Evolutionary conservation across 2,888 invertebrate species (phyloP).

Genomic region (Halocaridina rubra): DNA sequence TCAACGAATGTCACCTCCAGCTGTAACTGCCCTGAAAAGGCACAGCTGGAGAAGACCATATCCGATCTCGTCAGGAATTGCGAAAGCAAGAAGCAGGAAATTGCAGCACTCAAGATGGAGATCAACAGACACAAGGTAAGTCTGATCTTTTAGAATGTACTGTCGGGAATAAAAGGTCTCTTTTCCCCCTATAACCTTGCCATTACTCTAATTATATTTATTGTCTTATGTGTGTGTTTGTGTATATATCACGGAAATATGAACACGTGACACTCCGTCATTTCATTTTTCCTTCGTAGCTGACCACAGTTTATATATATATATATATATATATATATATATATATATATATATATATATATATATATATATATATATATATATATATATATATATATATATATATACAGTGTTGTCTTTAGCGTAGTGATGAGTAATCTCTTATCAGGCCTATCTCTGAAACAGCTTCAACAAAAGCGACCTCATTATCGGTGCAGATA

Average conservation of each 20-base stretch:
- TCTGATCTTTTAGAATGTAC: not conserved
- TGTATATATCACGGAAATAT: not conserved
- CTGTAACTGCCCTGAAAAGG: slow-evolving; percentile 39
- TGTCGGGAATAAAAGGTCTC: not conserved
- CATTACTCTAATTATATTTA: not conserved
- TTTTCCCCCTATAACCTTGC: not conserved
- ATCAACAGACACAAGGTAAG: slow-evolving; percentile 67
- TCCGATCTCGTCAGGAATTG: slow-evolving; percentile 69
- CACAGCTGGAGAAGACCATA: slow-evolving; percentile 68
- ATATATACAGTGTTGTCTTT: no score
- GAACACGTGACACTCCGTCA: no score
- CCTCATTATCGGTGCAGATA: no score
- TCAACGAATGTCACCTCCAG: not conserved
- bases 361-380: no score
- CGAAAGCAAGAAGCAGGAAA: slow-evolving; percentile 70
- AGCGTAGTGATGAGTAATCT: no score
- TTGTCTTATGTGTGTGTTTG: not conserved
- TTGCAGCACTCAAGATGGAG: slow-evolving; percentile 70
- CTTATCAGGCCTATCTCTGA: no score
- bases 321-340: no score
- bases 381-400: no score
- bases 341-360: no score
- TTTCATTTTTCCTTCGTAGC: no score
- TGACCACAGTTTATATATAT: no score
- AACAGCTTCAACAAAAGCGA: no score